Conservation (phyloP, 1,140 invertebrate genomes). For the Drosophila ogumai region DNA sequence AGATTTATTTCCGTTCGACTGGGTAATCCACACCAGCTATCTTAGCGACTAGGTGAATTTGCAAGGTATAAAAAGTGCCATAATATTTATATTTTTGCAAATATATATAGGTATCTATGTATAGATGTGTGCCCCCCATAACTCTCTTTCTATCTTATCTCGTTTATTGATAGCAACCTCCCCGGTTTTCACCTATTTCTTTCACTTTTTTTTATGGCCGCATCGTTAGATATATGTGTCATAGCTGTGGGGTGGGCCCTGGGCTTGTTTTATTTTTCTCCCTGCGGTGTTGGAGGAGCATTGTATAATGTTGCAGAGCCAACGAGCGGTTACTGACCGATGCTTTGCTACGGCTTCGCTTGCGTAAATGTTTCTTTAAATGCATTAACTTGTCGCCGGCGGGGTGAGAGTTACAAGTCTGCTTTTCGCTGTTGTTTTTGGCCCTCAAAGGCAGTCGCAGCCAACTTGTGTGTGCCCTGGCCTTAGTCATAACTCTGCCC, state of each 20-base stretch:
- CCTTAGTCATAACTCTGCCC: constrained; percentile 43
- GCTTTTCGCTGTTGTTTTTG: constrained; percentile 26
- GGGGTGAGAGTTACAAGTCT: constrained; percentile 22
- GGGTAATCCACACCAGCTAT: background rate
- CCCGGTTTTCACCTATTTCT: constrained; percentile 37
- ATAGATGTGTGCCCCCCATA: background rate
- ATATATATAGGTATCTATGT: background rate
- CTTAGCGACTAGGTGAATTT: background rate
- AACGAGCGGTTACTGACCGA: constrained; percentile 69
- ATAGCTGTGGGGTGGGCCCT: constrained; percentile 45
- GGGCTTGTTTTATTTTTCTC: background rate
- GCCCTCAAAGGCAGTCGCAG: constrained; percentile 22
- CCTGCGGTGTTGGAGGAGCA: constrained; percentile 22
- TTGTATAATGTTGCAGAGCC: constrained; percentile 71
- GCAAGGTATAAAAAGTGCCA: background rate
- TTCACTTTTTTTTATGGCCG: constrained; percentile 52
- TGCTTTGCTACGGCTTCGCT: constrained; percentile 67
- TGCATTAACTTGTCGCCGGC: constrained; percentile 55
- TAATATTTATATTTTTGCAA: constrained; percentile 11
- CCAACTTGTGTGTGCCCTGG: constrained; percentile 17
- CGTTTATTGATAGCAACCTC: constrained; percentile 61
- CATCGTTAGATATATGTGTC: constrained; percentile 65
- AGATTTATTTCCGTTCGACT: background rate
- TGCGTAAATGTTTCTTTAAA: constrained; percentile 60
- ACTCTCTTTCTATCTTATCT: constrained; percentile 62